These are phyloP conservation scores for Pyrochroa serraticornis DNA, from an alignment of 2,888 invertebrate genomes.

Conservation along the genomic window DNA sequence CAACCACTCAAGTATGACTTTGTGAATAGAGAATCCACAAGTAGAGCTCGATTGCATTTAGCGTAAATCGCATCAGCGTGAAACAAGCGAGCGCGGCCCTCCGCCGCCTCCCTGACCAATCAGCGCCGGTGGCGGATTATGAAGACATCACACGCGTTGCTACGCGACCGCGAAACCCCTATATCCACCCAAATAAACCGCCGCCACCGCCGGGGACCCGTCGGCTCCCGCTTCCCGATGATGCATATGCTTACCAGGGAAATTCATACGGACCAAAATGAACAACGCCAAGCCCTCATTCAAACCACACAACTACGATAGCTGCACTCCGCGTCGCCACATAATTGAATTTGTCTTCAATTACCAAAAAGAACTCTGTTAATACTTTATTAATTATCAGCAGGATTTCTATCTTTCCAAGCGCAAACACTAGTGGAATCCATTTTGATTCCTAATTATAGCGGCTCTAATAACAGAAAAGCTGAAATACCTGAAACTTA, in stretches of 20 bases:
- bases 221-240: conserved; percentile 15
- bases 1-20: conserved; percentile 31
- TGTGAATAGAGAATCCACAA: conserved; percentile 38
- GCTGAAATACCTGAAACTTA: too few relatives aligned
- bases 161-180: conserved; percentile 56
- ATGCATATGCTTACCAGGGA: conserved; percentile 29
- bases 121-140: conserved; percentile 54
- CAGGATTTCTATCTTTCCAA: too few relatives aligned
- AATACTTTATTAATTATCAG: too few relatives aligned
- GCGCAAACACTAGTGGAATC: too few relatives aligned
- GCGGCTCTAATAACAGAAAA: too few relatives aligned
- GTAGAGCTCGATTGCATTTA: conserved; percentile 43
- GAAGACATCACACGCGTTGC: conserved; percentile 56
- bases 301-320: too few relatives aligned
- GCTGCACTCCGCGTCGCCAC: too few relatives aligned
- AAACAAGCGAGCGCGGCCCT: conserved; percentile 50
- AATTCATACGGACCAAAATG: conserved; percentile 16
- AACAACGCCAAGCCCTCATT: neutral
- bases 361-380: neutral
- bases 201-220: conserved; percentile 20
- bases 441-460: too few relatives aligned
- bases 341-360: too few relatives aligned
- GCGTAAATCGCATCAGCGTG: conserved; percentile 52
- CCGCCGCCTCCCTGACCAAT: conserved; percentile 55
- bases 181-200: conserved; percentile 40